Percentiles rank a stretch among this genome's conserved stretches.
Conservation (phyloP, 2,797 vertebrate species). For the Etheostoma nigrum region DNA sequence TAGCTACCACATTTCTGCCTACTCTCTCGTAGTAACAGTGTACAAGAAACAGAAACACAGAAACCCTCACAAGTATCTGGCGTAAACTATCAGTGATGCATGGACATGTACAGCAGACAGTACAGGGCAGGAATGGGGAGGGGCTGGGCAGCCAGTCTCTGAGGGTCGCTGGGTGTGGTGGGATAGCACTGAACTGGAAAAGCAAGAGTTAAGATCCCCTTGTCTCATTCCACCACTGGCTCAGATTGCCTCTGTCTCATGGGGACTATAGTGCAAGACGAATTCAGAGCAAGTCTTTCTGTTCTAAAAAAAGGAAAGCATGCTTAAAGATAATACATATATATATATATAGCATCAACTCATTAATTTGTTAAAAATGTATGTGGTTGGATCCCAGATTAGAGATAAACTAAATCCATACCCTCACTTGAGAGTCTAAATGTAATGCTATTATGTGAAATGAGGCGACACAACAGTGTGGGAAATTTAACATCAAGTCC, state of each 20-base stretch:
- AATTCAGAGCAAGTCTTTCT: constrained; percentile 42
- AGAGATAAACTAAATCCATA: background rate
- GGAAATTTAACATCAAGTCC: constrained; percentile 14
- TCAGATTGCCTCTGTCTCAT: constrained; percentile 55
- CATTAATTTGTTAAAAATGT: constrained; percentile 21
- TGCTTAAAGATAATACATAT: background rate
- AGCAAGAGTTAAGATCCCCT: constrained; percentile 46
- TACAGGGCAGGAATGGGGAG: background rate
- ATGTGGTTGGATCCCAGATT: constrained; percentile 14
- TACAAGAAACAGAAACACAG: background rate
- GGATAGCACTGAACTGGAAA: constrained; percentile 44
- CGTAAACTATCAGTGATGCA: constrained; percentile 37
- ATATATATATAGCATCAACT: constrained; percentile 11
- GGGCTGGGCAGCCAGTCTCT: constrained; percentile 12
- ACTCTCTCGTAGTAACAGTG: background rate
- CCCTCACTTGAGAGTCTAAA: constrained; percentile 15
- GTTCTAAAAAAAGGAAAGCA: constrained; percentile 22
- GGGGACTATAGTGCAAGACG: constrained; percentile 54
- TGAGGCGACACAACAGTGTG: constrained; percentile 20
- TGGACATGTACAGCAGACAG: constrained; percentile 16
- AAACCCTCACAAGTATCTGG: constrained; percentile 9
- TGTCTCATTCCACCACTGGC: constrained; percentile 29
- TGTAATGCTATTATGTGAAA: constrained; percentile 26
- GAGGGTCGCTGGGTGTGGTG: constrained; percentile 52
- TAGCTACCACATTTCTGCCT: constrained; percentile 17